These are phyloP conservation scores for Drosophila eohydei DNA, from an alignment of 2,888 invertebrate genomes.

Conservation along the genomic window DNA sequence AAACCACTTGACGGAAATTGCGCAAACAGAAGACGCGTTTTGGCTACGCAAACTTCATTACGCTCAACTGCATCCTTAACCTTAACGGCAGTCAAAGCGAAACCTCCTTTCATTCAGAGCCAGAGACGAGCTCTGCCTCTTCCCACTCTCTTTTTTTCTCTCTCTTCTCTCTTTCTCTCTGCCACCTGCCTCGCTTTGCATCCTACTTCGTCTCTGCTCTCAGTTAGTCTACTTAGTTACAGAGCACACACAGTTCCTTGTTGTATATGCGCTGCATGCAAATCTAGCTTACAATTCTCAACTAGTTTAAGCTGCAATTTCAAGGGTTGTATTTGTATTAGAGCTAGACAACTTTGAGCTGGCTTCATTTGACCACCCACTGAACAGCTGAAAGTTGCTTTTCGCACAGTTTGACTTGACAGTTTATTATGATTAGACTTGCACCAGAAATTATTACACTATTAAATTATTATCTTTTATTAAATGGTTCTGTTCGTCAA, in stretches of 20 bases:
- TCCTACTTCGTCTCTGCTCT: background rate
- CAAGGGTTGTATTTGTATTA: too few species aligned
- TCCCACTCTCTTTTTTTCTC: too few species aligned
- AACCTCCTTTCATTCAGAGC: background rate
- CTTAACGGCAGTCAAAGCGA: background rate
- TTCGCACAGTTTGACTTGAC: too few species aligned
- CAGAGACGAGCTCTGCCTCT: background rate
- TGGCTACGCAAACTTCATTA: conserved; percentile 24
- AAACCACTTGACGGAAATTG: conserved; percentile 55
- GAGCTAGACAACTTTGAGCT: too few species aligned
- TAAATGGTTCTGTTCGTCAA: too few species aligned
- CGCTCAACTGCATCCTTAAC: conserved; percentile 40
- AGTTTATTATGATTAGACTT: too few species aligned
- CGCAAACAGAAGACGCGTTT: conserved; percentile 33
- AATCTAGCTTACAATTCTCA: background rate
- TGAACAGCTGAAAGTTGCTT: too few species aligned
- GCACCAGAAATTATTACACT: too few species aligned
- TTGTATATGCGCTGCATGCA: background rate
- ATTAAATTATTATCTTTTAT: too few species aligned
- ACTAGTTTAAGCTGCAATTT: background rate
- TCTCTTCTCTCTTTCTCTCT: background rate
- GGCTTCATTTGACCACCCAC: too few species aligned
- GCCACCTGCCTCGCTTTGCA: too few species aligned
- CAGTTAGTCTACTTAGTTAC: background rate
- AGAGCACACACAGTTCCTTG: background rate